A percentile compares a stretch with the other conserved stretches of the same genome.
These are phyloP conservation scores for Liopterus haemorrhoidalis DNA, from an alignment of 2,888 invertebrate species.

Conservation along the genomic window DNA sequence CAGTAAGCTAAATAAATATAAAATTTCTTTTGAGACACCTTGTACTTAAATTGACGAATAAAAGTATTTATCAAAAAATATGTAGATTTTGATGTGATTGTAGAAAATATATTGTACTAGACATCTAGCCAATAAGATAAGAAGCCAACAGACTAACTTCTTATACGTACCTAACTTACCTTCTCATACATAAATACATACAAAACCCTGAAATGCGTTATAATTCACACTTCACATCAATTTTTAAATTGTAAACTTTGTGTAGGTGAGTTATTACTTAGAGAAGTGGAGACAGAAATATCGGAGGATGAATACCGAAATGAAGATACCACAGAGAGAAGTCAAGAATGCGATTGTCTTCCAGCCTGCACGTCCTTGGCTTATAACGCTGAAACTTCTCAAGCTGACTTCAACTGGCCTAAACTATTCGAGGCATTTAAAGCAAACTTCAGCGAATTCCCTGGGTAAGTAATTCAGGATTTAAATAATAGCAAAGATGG, in stretches of 20 bases:
- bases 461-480: conserved; percentile 41
- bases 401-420: conserved; percentile 61
- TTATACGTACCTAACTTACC: too few relatives aligned
- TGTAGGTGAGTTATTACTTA: conserved; percentile 50
- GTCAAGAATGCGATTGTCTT: conserved; percentile 52
- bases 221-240: background rate
- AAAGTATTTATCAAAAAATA: too few relatives aligned
- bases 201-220: background rate
- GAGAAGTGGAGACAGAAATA: conserved; percentile 48
- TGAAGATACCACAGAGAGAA: conserved; percentile 24
- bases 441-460: conserved; percentile 42
- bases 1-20: too few relatives aligned
- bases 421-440: conserved; percentile 53
- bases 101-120: background rate
- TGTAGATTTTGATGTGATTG: too few relatives aligned
- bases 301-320: conserved; percentile 10
- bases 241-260: background rate
- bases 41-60: too few relatives aligned
- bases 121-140: background rate
- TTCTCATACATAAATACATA: background rate
- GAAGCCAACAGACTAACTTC: too few relatives aligned
- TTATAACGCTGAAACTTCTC: conserved; percentile 67
- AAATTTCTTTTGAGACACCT: too few relatives aligned
- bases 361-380: conserved; percentile 64
- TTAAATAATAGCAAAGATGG: too few relatives aligned